These are phyloP conservation scores for Mormyrus hasselquistii DNA, from an alignment of 2,797 vertebrate genomes.

Conservation along the genomic window DNA sequence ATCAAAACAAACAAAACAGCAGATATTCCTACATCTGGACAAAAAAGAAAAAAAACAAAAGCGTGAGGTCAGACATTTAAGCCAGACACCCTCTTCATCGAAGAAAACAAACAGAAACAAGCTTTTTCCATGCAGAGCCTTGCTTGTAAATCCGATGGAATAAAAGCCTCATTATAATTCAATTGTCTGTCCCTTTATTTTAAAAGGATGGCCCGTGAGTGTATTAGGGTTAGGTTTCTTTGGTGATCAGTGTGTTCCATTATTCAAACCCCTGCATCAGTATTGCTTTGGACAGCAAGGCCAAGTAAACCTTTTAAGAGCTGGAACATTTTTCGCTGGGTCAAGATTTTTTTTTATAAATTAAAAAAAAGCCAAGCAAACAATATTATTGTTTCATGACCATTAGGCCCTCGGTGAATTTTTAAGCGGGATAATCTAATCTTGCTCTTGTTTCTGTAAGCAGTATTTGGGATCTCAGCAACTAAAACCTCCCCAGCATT, in stretches of 20 bases:
- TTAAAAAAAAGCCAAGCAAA: constrained; percentile 56
- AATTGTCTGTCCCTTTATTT: constrained; percentile 61
- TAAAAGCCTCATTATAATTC: constrained; percentile 51
- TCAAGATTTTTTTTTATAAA: constrained; percentile 22
- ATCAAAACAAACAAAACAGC: not conserved
- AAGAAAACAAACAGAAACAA: constrained; percentile 34
- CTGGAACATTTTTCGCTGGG: constrained; percentile 43
- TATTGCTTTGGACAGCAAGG: constrained; percentile 67
- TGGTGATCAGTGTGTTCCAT: constrained; percentile 50
- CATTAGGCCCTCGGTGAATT: constrained; percentile 22
- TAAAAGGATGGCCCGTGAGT: constrained; percentile 64
- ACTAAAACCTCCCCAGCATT: not conserved
- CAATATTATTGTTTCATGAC: constrained; percentile 47
- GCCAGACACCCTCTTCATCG: not conserved
- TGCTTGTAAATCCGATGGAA: constrained; percentile 52
- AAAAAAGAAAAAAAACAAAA: not conserved
- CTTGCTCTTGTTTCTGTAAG: constrained; percentile 20
- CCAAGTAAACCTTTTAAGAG: constrained; percentile 64
- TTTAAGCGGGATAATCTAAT: constrained; percentile 18
- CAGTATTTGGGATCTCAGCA: constrained; percentile 11
- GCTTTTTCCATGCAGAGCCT: constrained; percentile 36
- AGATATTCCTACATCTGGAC: not conserved
- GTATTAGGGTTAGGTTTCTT: constrained; percentile 47
- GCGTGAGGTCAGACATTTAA: not conserved
- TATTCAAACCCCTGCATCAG: constrained; percentile 57